Base-by-base conservation (phyloP, 2,797 vertebrate species). In the Macropus fuliginosus region DNA sequence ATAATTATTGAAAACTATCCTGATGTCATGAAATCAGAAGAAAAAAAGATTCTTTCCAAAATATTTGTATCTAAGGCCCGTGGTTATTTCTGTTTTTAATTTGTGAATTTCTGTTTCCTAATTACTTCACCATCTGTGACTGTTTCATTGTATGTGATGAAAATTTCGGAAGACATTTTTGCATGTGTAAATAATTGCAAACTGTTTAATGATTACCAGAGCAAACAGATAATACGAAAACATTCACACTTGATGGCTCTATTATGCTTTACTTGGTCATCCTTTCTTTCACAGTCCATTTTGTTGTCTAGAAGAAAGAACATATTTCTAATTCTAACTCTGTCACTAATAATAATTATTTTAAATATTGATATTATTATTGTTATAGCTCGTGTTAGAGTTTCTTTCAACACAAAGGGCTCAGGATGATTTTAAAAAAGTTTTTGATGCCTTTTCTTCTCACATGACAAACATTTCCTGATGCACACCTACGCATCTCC, bases 61-160 rank as follows among this genome's bases (percentile, higher is more conserved):
- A 92, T 92, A 92, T 92, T 90, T 90, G 54, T 34, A 46, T 74
- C 59, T 62, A 34, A 89, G 91, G n/a, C 95, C 54, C 54, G 8
- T 66, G 55, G 55, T 87, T 90, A 92, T n/a, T 92, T 95, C 59
- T 93, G 66, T 57, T 95, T 97, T 91, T 97, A 95, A 95, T 94
- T 94, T 95, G 31, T 96, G 21, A 91, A 74, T 97, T 91, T 81
- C 54, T 95, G 74, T 94, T 94, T 94, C 93, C 94, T 95, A 40
- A 95, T 87, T 95, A 89, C 93, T 91, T 94, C 94, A n/a, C n/a
- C 55, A 40, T 89, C 55, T 95, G 54, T 40, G 54, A 89, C 28
- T 95, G 0, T 95, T 89, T 95, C 50, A 57, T 94, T 93, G 2
- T 74, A 94, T 93, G 34, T 92, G 46, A 81, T 91, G 93, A 96